Evolutionary conservation across 2,888 invertebrate genomes (phyloP).

Genomic region (Meandrusa payeni): DNA sequence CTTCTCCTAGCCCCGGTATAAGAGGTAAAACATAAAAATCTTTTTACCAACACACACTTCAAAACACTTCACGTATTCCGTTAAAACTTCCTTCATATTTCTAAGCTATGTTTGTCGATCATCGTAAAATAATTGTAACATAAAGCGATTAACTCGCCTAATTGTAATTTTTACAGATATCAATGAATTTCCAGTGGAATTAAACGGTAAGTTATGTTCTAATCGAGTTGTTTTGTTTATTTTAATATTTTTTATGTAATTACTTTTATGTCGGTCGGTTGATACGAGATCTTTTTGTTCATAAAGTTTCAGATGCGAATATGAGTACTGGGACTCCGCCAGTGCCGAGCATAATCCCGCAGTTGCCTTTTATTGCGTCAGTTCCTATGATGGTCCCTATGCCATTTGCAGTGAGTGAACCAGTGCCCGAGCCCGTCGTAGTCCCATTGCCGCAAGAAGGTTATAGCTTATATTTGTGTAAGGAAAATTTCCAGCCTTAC

Average conservation of each 20-base stretch:
- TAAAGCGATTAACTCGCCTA: too few species aligned
- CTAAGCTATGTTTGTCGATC: too few species aligned
- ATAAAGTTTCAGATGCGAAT: conserved; percentile 55
- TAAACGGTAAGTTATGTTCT: neutral
- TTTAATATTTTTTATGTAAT: neutral
- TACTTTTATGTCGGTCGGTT: neutral
- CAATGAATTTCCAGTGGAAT: neutral
- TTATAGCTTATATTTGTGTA: conserved; percentile 56
- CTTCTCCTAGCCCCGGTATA: conserved; percentile 30
- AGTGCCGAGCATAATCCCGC: conserved; percentile 6
- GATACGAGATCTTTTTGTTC: neutral
- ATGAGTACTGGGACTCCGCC: conserved; percentile 31
- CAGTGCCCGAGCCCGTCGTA: conserved; percentile 1
- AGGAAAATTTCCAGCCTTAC: conserved; percentile 60
- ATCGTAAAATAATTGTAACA: too few species aligned
- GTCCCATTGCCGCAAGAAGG: conserved; percentile 29
- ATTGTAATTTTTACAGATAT: conserved; percentile 12
- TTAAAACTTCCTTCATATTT: too few species aligned
- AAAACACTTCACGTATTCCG: too few species aligned
- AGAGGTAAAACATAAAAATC: conserved; percentile 35
- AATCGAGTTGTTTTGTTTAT: neutral
- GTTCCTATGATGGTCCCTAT: conserved; percentile 33
- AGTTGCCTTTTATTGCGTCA: conserved; percentile 20
- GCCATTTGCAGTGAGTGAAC: conserved; percentile 23
- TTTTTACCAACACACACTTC: neutral